phyloP scores from a whole-genome alignment of 2,888 invertebrate species.

The Nematopogon swammerdamellus region DNA sequence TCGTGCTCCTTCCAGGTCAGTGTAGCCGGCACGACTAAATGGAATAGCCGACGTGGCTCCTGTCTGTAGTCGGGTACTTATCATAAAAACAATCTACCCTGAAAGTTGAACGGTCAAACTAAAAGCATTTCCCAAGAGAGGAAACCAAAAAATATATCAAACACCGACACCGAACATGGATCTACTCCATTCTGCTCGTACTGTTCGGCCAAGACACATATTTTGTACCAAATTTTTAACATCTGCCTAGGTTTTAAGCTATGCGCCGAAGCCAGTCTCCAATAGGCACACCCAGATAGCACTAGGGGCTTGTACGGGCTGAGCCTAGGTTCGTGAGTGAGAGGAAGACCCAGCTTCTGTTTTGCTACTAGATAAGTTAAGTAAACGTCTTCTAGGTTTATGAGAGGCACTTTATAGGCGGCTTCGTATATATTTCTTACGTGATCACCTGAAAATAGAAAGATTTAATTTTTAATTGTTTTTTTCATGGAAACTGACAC shows the following conservation, averaged over 20 bases:
- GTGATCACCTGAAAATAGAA: slow-evolving; percentile 22
- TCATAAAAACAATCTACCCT: too few relatives aligned
- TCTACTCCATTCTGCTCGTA: slow-evolving; percentile 8
- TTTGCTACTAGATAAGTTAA: slow-evolving; percentile 67
- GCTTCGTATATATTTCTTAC: slow-evolving; percentile 40
- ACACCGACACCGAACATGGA: slow-evolving; percentile 17
- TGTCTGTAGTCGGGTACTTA: too few relatives aligned
- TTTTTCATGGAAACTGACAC: too few relatives aligned
- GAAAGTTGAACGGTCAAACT: slow-evolving; percentile 13
- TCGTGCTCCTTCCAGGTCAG: too few relatives aligned
- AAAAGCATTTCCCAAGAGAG: slow-evolving; percentile 19
- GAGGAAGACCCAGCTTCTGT: slow-evolving; percentile 38
- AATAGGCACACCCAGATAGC: slow-evolving; percentile 25
- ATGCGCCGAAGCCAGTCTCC: slow-evolving; percentile 24
- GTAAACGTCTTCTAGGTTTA: slow-evolving; percentile 70
- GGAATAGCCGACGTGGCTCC: too few relatives aligned
- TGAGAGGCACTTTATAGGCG: slow-evolving; percentile 53
- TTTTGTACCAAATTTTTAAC: slow-evolving; percentile 18
- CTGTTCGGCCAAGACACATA: slow-evolving; percentile 14
- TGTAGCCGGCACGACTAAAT: too few relatives aligned
- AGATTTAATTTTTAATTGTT: too few relatives aligned
- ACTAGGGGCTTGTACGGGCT: slow-evolving; percentile 24
- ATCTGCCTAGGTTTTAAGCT: slow-evolving; percentile 24
- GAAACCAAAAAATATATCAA: slow-evolving; percentile 13
- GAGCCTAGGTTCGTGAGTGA: slow-evolving; percentile 57